phyloP scores from a whole-genome alignment of 2,888 invertebrate genomes.

The Polydesmus complanatus region DNA sequence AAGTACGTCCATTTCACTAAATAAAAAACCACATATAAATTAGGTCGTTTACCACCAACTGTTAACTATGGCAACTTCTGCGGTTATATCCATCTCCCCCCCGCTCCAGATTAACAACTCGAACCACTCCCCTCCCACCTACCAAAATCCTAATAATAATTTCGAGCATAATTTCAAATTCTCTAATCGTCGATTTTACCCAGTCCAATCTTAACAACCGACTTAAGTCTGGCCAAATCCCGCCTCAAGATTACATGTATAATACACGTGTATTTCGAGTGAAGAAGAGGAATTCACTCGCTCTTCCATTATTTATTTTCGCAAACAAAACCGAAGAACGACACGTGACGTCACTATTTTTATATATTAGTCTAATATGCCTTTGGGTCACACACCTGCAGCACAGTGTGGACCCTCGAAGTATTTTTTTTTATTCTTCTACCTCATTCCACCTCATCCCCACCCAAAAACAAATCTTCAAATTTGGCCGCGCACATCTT shows the following conservation, averaged over 20 bases:
- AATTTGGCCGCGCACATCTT: background rate
- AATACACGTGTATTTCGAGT: too few relatives aligned
- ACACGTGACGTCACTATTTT: background rate
- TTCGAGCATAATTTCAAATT: too few relatives aligned
- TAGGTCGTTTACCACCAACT: background rate
- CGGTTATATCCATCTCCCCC: background rate
- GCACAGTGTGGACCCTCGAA: background rate
- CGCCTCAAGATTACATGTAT: too few relatives aligned
- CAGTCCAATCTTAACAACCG: too few relatives aligned
- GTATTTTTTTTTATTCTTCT: background rate
- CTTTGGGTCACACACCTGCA: conserved; percentile 8
- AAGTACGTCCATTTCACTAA: too few relatives aligned
- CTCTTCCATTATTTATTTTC: too few relatives aligned
- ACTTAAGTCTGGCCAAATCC: too few relatives aligned
- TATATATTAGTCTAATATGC: background rate
- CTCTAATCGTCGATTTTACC: too few relatives aligned
- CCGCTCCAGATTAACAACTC: background rate
- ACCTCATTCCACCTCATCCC: background rate
- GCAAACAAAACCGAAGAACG: too few relatives aligned
- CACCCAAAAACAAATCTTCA: background rate
- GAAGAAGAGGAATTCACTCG: too few relatives aligned
- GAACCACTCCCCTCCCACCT: too few relatives aligned
- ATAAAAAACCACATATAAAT: background rate
- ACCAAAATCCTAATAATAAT: too few relatives aligned
- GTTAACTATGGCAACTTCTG: background rate